Evolutionary conservation across 1,140 invertebrate genomes (phyloP).

Genomic region (Galleria mellonella): DNA sequence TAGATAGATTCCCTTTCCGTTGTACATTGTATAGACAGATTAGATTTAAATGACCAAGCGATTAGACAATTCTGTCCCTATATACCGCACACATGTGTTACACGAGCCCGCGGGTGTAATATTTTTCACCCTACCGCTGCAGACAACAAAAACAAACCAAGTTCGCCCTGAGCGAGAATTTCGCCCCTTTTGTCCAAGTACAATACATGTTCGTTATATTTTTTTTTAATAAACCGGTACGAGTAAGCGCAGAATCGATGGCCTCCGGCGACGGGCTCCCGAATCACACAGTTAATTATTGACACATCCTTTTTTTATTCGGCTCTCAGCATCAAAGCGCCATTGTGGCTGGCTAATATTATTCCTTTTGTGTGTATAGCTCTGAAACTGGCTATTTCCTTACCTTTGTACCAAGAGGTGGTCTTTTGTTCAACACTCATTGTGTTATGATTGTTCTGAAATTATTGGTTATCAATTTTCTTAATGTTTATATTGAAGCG

Average conservation of each 20-base stretch:
- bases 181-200: constrained; percentile 49
- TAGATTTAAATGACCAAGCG: not conserved
- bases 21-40: too few species aligned
- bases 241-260: constrained; percentile 39
- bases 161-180: constrained; percentile 23
- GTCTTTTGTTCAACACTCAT: constrained; percentile 21
- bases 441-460: constrained; percentile 32
- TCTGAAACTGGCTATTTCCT: constrained; percentile 60
- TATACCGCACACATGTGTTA: constrained; percentile 16
- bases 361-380: constrained; percentile 37
- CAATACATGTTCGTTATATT: constrained; percentile 50
- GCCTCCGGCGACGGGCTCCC: constrained; percentile 47
- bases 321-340: constrained; percentile 23
- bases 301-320: constrained; percentile 68
- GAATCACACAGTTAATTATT: constrained; percentile 68
- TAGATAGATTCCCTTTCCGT: too few species aligned
- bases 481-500: constrained; percentile 4
- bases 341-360: constrained; percentile 51
- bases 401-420: constrained; percentile 41
- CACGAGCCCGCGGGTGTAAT: constrained; percentile 64
- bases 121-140: constrained; percentile 59
- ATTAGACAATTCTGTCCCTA: not conserved
- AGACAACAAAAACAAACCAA: constrained; percentile 52
- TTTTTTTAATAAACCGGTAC: constrained; percentile 47
- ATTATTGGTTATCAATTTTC: constrained; percentile 58